These are phyloP conservation scores for Onchidella celtica DNA, from an alignment of 2,888 invertebrate species.

Conservation along the genomic window DNA sequence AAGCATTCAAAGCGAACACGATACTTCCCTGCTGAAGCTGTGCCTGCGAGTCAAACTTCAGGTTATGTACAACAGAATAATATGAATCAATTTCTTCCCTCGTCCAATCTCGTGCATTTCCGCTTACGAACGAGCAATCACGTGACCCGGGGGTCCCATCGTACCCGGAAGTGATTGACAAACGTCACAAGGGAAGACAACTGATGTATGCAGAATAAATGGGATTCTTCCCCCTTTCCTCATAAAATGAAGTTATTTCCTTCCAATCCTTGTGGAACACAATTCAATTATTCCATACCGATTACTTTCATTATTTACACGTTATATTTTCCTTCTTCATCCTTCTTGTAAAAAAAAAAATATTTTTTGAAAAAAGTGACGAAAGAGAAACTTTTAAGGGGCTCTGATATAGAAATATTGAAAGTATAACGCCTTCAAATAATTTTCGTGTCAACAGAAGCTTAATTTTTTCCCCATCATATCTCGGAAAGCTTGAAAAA, in stretches of 20 bases:
- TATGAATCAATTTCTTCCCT: background rate
- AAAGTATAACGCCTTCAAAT: background rate
- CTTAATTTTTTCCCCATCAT: slow-evolving; percentile 13
- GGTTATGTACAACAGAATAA: too few relatives aligned
- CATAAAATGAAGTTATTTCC: slow-evolving; percentile 11
- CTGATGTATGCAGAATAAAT: slow-evolving; percentile 31
- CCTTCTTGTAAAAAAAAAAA: background rate
- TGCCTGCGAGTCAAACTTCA: too few relatives aligned
- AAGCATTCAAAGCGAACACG: too few relatives aligned
- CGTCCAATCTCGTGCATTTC: background rate
- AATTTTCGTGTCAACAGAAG: slow-evolving; percentile 32
- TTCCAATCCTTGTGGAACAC: background rate
- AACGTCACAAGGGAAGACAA: slow-evolving; percentile 20
- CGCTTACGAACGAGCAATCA: slow-evolving; percentile 14
- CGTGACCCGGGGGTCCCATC: background rate
- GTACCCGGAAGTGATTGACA: slow-evolving; percentile 13
- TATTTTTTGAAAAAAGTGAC: background rate
- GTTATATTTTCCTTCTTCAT: background rate
- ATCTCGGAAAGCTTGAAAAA: background rate
- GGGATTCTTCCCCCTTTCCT: background rate
- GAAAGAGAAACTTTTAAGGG: background rate
- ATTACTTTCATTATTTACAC: slow-evolving; percentile 9
- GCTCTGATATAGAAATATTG: background rate
- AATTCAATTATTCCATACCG: background rate
- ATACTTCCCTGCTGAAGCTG: too few relatives aligned